These are phyloP conservation scores for Coendou prehensilis DNA, from an alignment of 2,797 vertebrate species.

Conservation along the genomic window DNA sequence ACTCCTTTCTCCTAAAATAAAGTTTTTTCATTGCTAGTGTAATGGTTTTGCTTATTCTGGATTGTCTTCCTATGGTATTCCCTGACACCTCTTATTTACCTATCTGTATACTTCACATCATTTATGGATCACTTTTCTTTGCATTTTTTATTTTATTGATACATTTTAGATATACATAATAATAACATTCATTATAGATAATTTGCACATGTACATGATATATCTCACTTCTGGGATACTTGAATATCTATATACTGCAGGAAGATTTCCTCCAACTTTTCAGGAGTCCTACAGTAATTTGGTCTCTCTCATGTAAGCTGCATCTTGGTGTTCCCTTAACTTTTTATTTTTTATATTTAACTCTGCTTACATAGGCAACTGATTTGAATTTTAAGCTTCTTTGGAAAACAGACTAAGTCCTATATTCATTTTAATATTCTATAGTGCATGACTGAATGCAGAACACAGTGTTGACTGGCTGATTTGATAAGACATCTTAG, in stretches of 20 bases:
- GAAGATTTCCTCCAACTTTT: background rate
- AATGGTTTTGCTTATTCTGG: background rate
- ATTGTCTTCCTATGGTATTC: background rate
- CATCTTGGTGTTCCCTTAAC: background rate
- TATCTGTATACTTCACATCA: background rate
- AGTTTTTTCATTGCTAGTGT: background rate
- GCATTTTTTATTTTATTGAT: background rate
- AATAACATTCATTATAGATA: background rate
- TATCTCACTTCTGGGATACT: no score
- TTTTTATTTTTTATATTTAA: background rate
- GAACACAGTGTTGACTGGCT: background rate
- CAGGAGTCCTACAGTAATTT: background rate
- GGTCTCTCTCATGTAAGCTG: background rate
- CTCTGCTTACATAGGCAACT: background rate
- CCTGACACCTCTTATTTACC: background rate
- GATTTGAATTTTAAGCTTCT: conserved; percentile 12
- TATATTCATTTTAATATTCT: background rate
- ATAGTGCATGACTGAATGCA: background rate
- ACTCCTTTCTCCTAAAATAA: conserved; percentile 22
- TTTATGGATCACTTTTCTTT: background rate
- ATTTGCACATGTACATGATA: background rate
- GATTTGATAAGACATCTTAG: background rate
- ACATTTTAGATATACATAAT: background rate
- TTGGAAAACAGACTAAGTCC: background rate
- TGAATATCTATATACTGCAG: background rate